Evolutionary conservation across 2,113 vertebrate species (phyloP).

Genomic region (Scartelaos histophorus): DNA sequence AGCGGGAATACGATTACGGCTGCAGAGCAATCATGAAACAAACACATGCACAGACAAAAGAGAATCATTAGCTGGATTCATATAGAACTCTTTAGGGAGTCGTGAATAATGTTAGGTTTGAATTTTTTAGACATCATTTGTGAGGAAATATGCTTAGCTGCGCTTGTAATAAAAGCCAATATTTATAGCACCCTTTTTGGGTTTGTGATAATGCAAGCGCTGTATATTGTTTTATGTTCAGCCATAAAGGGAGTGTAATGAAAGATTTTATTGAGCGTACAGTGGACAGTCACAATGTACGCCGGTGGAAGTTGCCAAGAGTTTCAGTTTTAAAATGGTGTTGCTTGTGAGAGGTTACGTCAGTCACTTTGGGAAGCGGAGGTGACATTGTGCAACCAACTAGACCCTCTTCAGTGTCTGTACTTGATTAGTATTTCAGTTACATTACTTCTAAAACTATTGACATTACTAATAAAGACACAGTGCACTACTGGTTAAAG

Average conservation of each 20-base stretch:
- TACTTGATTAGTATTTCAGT: no score
- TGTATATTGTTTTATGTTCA: not conserved
- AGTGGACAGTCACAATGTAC: not conserved
- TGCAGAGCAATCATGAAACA: not conserved
- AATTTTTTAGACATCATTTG: not conserved
- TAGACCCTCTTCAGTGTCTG: no score
- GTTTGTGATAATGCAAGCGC: not conserved
- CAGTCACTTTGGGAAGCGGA: no score
- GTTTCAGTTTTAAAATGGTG: not conserved
- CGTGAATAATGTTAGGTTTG: not conserved
- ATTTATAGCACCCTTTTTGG: not conserved
- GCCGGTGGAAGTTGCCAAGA: not conserved
- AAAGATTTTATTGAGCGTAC: not conserved
- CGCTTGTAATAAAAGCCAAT: not conserved
- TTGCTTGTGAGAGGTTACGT: not conserved
- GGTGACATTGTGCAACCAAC: no score
- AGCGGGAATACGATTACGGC: constrained; percentile 15
- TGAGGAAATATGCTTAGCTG: not conserved
- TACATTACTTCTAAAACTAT: no score
- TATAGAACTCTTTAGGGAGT: not conserved
- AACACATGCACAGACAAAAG: not conserved
- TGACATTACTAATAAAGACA: no score
- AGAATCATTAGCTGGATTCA: not conserved
- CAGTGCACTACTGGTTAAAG: no score
- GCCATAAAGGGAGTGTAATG: not conserved